Conservation (phyloP, 2,113 vertebrate genomes). For the Malurus alboscapulatus region DNA sequence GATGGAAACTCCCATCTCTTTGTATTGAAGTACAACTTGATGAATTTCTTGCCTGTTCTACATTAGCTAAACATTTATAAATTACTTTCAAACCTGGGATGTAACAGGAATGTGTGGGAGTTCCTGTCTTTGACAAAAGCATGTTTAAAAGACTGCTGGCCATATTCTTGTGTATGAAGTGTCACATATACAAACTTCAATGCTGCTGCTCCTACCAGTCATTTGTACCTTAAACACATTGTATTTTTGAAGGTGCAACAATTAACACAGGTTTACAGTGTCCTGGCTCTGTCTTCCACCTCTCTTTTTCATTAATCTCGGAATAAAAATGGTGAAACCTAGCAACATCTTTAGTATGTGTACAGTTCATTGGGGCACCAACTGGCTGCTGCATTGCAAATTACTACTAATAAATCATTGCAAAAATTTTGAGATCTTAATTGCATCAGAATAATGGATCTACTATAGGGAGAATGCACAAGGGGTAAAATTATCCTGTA, state of each 20-base stretch:
- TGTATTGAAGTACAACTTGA: background rate
- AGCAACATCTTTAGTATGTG: background rate
- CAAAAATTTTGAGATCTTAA: constrained; percentile 29
- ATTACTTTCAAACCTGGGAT: background rate
- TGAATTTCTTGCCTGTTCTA: background rate
- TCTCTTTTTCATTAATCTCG: background rate
- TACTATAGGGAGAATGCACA: background rate
- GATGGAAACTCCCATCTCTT: background rate
- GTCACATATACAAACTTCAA: background rate
- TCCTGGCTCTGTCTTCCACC: background rate
- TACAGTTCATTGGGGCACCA: background rate
- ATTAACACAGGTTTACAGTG: background rate
- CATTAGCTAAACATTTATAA: background rate
- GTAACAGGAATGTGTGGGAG: background rate
- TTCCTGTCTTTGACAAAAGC: background rate
- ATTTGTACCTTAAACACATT: background rate
- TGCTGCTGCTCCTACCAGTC: background rate
- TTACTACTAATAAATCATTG: constrained; percentile 36
- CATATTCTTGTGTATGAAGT: background rate
- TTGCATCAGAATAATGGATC: constrained; percentile 29
- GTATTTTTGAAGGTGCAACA: background rate
- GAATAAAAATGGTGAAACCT: background rate
- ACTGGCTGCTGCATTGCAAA: background rate
- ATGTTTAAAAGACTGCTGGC: background rate
- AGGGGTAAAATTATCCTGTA: constrained; percentile 14